A percentile compares a stretch with the other conserved stretches of the same genome.
Conservation (phyloP, 1,140 invertebrate species). For the Microvelia longipes region DNA sequence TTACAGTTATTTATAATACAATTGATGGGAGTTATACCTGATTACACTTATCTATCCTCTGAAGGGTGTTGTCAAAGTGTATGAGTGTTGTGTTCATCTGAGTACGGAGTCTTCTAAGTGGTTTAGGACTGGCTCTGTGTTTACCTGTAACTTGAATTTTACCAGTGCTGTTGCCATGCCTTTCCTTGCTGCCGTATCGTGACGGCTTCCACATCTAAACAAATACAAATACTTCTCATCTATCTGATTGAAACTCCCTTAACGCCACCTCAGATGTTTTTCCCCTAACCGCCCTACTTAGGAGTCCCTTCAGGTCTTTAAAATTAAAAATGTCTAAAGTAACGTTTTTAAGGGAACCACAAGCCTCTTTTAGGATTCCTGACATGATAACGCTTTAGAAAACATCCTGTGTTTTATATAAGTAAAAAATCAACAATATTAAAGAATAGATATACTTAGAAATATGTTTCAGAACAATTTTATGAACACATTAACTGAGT, state of each 20-base stretch:
- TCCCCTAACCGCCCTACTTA: background rate
- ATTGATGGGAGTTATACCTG: too few species aligned
- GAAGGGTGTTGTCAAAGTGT: slow-evolving; percentile 26
- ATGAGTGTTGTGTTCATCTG: slow-evolving; percentile 30
- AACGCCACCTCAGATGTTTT: background rate
- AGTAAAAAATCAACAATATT: too few species aligned
- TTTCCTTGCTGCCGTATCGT: background rate
- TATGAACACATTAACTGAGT: too few species aligned
- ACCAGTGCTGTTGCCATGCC: background rate
- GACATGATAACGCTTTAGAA: too few species aligned
- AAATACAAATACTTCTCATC: background rate
- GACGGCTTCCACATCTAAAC: background rate
- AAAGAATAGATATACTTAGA: too few species aligned
- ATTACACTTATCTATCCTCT: slow-evolving; percentile 24
- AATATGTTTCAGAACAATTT: too few species aligned
- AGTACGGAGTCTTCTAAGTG: slow-evolving; percentile 29
- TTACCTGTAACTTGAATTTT: background rate
- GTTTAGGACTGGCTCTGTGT: slow-evolving; percentile 12
- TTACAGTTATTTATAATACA: too few species aligned
- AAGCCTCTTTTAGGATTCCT: too few species aligned
- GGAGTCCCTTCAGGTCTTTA: too few species aligned
- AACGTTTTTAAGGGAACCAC: too few species aligned
- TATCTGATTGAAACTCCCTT: background rate
- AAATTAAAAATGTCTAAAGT: too few species aligned
- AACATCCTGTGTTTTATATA: too few species aligned